Evolutionary conservation across 1,140 invertebrate species (phyloP), one percentile per base, ranked within the genome.

Genomic region (Drosophila funebris): DNA sequence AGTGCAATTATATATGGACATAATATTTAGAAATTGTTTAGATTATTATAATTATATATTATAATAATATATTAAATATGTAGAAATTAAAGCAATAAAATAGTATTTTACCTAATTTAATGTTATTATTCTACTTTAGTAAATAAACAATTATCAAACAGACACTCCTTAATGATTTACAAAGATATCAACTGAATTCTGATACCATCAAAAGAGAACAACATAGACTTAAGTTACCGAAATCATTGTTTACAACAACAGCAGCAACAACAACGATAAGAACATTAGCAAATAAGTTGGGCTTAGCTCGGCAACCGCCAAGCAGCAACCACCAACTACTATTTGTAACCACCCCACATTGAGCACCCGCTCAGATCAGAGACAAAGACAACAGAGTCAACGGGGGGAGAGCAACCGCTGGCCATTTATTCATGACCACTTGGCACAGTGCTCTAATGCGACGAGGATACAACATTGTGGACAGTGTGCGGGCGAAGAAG

Each of bases 371-470:
- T 18, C 46, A 58, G 41, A 52, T 54, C 50, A 66, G 18, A 46
- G 13, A 20, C 24, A 58, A n/a, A 79, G 60, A 14, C 24, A 52
- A 1, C 8, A 8, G 48, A 44, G 16, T 48, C 39, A 41, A 33
- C 29, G 16, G 48, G 46, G 50, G 41, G 27, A 31, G 33, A 54
- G 37, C 63, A 78, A 66, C 80, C 71, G 63, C 63, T 76, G 70
- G 75, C 70, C 78, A 82, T 87, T 88, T 87, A 82, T 88, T 87
- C 74, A 87, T 69, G 80, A 78, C 56, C 72, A 79, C 54, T 83
- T 76, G 62, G 48, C 72, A 83, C 57, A 73, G 62, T 68, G 68
- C 43, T 39, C 78, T 75, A 85, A 85, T 82, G 72, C 82, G 76
- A 63, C 61, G 36, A 78, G 66, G 60, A 72, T 73, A 57, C 31